Conservation (phyloP, 2,797 vertebrate genomes). For the Danio kyathit region DNA sequence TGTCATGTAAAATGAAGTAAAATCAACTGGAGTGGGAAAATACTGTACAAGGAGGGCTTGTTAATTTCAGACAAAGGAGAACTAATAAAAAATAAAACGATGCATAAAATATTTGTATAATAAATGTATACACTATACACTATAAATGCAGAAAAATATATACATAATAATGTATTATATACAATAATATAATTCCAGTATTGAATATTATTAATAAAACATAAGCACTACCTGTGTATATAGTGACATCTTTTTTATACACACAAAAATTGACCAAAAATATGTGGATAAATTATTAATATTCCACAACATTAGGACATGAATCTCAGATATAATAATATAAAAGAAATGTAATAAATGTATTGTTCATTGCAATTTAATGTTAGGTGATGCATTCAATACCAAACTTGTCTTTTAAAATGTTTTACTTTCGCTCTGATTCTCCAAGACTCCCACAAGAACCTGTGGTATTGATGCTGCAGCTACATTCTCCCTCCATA, state of each 20-base stretch:
- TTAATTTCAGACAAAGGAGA: not conserved
- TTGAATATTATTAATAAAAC: not conserved
- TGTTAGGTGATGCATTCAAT: too few species aligned
- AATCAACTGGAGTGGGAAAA: not conserved
- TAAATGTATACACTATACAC: not conserved
- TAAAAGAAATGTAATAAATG: too few species aligned
- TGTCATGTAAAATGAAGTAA: constrained; percentile 4
- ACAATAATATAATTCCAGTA: not conserved
- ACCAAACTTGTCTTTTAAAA: not conserved
- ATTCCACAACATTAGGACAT: too few species aligned
- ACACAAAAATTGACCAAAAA: too few species aligned
- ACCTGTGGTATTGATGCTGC: not conserved
- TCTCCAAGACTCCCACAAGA: not conserved
- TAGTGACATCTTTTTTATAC: not conserved
- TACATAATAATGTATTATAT: not conserved
- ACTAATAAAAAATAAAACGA: not conserved
- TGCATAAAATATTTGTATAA: not conserved
- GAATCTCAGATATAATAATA: too few species aligned
- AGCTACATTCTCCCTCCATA: not conserved
- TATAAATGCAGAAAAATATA: not conserved
- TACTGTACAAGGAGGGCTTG: not conserved
- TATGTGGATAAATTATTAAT: too few species aligned
- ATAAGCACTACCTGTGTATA: not conserved
- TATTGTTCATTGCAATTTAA: too few species aligned
- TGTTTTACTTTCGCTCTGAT: not conserved